These are phyloP conservation scores for Atherinosoma microstoma DNA, from an alignment of 2,797 vertebrate genomes.

Conservation along the genomic window DNA sequence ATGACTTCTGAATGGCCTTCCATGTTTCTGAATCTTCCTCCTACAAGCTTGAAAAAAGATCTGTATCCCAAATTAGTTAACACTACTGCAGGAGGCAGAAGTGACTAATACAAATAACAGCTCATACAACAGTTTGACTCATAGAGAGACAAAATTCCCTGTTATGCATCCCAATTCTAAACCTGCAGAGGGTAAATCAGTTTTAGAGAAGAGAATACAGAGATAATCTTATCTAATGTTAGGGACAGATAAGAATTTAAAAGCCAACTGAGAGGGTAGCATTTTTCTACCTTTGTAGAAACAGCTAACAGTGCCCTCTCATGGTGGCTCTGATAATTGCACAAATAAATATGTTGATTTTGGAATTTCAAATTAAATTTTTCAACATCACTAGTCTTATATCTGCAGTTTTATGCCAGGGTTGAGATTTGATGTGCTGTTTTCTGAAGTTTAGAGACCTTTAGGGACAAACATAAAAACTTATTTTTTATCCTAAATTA, in stretches of 20 bases:
- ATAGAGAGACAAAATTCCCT: constrained; percentile 20
- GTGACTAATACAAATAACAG: constrained; percentile 55
- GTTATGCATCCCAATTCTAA: constrained; percentile 9
- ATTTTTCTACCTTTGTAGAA: constrained; percentile 29
- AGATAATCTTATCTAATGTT: constrained; percentile 9
- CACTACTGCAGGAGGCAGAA: constrained; percentile 39
- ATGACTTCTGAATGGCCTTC: constrained; percentile 36
- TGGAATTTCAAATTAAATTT: constrained; percentile 14
- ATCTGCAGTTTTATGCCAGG: background rate
- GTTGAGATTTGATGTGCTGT: background rate
- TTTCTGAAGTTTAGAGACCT: constrained; percentile 8
- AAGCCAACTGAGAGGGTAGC: constrained; percentile 17
- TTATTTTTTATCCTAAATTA: background rate
- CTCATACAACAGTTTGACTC: constrained; percentile 36
- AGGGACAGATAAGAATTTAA: background rate
- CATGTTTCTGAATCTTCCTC: constrained; percentile 23
- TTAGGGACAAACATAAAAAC: background rate
- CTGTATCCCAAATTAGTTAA: constrained; percentile 35
- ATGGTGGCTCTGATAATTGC: constrained; percentile 60
- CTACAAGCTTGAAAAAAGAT: constrained; percentile 21
- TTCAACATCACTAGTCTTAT: background rate
- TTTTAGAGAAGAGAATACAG: constrained; percentile 13
- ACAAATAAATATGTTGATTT: constrained; percentile 17
- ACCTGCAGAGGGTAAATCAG: constrained; percentile 22
- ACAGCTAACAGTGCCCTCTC: constrained; percentile 72